phyloP scores from a whole-genome alignment of 2,113 vertebrate genomes.

The Zosterops japonicus region DNA sequence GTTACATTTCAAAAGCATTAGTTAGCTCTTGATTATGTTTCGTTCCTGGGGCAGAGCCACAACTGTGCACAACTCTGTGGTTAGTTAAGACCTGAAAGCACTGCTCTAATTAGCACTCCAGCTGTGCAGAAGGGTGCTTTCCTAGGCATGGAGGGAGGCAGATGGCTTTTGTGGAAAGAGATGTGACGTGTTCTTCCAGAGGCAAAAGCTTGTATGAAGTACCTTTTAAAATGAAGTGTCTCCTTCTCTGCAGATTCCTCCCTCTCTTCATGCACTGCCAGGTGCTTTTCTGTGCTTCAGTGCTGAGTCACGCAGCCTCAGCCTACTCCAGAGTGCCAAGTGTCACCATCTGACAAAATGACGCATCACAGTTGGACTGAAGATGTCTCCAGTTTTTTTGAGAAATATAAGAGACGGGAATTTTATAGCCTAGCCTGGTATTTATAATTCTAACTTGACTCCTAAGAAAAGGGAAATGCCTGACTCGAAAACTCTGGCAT shows the following conservation, averaged over 20 bases:
- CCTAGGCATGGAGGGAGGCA: neutral
- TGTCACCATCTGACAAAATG: conserved; percentile 28
- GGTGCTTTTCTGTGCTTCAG: neutral
- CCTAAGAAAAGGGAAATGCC: neutral
- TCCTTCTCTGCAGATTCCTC: neutral
- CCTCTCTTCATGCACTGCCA: neutral
- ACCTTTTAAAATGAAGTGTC: conserved; percentile 1
- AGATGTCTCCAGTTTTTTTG: neutral
- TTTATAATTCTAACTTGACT: neutral
- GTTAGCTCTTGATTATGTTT: neutral
- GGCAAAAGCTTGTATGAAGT: neutral
- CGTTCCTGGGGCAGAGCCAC: neutral
- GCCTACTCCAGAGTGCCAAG: neutral
- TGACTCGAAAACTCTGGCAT: neutral
- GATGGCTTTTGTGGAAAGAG: neutral
- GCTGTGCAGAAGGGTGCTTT: neutral
- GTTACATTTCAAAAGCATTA: neutral
- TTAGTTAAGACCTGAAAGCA: neutral
- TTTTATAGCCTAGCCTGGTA: neutral
- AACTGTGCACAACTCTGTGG: neutral
- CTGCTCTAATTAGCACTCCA: neutral
- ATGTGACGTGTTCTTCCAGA: neutral
- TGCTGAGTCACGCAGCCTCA: conserved; percentile 11
- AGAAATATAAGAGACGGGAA: neutral
- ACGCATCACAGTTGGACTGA: neutral